These are phyloP conservation scores for Megaustenia siamemsis DNA, from an alignment of 2,888 invertebrate genomes.

Conservation along the genomic window DNA sequence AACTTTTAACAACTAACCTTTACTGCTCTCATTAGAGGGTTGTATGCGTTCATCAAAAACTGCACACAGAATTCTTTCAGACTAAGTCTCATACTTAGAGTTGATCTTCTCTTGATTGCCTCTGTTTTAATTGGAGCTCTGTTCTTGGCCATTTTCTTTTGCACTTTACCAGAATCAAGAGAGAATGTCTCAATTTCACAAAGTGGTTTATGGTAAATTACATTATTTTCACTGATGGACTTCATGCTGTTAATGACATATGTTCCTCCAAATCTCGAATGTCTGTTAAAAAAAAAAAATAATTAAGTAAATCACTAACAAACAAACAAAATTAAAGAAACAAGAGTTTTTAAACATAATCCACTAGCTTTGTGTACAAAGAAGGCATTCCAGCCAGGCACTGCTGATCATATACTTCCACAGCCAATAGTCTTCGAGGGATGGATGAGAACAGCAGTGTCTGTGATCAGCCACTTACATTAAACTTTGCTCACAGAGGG, in stretches of 20 bases:
- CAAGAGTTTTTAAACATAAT: too few species aligned
- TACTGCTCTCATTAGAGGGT: slow-evolving; percentile 92
- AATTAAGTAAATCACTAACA: background rate
- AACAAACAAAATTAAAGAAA: too few species aligned
- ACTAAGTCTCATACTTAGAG: slow-evolving; percentile 92
- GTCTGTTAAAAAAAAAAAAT: slow-evolving; percentile 82
- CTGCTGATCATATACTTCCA: too few species aligned
- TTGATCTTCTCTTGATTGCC: slow-evolving; percentile 88
- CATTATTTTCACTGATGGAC: slow-evolving; percentile 91
- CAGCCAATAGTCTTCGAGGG: too few species aligned
- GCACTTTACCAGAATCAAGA: slow-evolving; percentile 83
- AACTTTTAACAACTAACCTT: slow-evolving; percentile 82
- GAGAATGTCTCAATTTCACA: slow-evolving; percentile 88
- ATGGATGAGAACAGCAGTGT: too few species aligned
- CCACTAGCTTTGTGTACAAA: too few species aligned
- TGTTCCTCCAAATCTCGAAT: slow-evolving; percentile 96
- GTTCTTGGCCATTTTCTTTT: slow-evolving; percentile 88
- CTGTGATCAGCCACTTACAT: too few species aligned
- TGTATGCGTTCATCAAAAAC: slow-evolving; percentile 94
- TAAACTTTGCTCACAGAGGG: too few species aligned
- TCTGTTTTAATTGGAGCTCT: slow-evolving; percentile 85
- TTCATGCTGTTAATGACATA: slow-evolving; percentile 95
- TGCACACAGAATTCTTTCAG: slow-evolving; percentile 95
- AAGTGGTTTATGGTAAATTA: slow-evolving; percentile 91
- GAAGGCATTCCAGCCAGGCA: too few species aligned